Conservation (phyloP, 2,888 invertebrate genomes). For the Hecatera dysodea region DNA sequence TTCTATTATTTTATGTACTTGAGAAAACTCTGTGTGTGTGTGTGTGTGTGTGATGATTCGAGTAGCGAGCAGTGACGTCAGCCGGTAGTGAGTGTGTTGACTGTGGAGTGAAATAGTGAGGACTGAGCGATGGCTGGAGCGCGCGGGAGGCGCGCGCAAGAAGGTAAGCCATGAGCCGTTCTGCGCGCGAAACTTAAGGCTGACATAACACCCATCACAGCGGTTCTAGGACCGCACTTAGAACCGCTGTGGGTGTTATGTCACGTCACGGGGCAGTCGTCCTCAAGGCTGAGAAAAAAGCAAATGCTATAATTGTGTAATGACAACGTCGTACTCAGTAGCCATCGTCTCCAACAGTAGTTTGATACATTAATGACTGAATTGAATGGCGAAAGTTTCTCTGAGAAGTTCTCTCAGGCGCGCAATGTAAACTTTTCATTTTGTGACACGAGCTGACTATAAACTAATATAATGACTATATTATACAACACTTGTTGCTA, state of each 20-base stretch:
- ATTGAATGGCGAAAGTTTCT: constrained; percentile 32
- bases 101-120: constrained; percentile 9
- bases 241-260: no score
- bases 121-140: constrained; percentile 31
- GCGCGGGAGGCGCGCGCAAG: constrained; percentile 42
- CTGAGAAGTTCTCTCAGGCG: constrained; percentile 6
- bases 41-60: constrained; percentile 17
- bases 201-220: background rate
- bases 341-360: background rate
- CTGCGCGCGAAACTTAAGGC: background rate
- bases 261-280: no score
- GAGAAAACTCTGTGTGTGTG: background rate
- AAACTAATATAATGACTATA: no score
- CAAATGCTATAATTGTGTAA: background rate
- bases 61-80: constrained; percentile 14
- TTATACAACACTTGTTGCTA: no score
- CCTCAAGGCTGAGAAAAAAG: background rate
- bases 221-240: background rate
- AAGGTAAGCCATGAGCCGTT: constrained; percentile 29
- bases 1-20: background rate
- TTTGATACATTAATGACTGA: background rate
- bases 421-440: constrained; percentile 20
- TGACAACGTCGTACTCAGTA: no score
- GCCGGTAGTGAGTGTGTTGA: constrained; percentile 12
- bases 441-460: background rate